Evolutionary conservation across 2,888 invertebrate species (phyloP).

Genomic region (Cryptus armator): DNA sequence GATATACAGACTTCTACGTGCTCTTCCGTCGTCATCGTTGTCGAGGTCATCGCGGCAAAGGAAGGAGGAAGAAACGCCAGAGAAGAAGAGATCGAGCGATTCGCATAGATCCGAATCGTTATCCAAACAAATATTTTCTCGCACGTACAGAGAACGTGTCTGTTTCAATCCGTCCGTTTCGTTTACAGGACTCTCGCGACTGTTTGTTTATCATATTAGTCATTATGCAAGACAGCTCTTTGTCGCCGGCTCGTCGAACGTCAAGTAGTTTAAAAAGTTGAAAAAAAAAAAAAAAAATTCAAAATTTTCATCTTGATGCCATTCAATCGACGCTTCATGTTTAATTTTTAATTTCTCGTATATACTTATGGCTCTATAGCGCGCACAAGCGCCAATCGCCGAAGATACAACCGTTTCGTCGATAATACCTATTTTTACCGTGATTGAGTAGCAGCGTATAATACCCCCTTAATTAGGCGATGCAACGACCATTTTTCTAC

Average conservation of each 20-base stretch:
- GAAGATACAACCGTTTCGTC: slow-evolving; percentile 49
- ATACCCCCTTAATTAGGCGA: slow-evolving; percentile 77
- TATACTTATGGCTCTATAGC: neutral
- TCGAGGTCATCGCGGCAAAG: slow-evolving; percentile 40
- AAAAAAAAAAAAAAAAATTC: neutral
- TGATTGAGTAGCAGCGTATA: slow-evolving; percentile 32
- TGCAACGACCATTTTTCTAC: slow-evolving; percentile 70
- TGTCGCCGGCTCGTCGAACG: neutral
- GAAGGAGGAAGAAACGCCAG: neutral
- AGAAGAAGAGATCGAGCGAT: slow-evolving; percentile 2
- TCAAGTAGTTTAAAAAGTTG: neutral
- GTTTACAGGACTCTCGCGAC: neutral
- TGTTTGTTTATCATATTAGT: neutral
- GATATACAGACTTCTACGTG: slow-evolving; percentile 12
- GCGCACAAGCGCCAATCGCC: neutral
- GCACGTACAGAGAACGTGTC: slow-evolving; percentile 9
- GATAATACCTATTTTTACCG: slow-evolving; percentile 49
- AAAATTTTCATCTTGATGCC: neutral
- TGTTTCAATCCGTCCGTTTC: slow-evolving; percentile 19
- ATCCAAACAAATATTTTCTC: slow-evolving; percentile 36
- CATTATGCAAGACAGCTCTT: neutral
- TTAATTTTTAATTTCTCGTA: neutral
- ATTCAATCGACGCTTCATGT: neutral
- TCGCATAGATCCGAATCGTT: slow-evolving; percentile 11
- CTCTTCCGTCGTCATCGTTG: slow-evolving; percentile 30